Evolutionary conservation across 2,888 invertebrate genomes (phyloP).

Genomic region (Drosophila nigricruria): DNA sequence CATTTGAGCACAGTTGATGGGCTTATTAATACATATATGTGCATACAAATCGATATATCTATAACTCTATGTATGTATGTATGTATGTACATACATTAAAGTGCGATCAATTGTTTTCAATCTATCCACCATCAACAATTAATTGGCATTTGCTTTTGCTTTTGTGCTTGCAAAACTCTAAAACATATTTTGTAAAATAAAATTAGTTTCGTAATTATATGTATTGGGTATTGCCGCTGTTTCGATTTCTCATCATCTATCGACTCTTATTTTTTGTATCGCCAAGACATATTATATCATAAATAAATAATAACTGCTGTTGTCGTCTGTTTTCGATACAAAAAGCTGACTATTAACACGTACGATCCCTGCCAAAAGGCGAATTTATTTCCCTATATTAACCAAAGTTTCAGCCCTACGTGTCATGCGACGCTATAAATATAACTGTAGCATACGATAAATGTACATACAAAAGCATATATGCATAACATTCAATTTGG

Average conservation of each 20-base stretch:
- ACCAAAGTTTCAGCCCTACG: conserved; percentile 31
- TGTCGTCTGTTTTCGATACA: not conserved
- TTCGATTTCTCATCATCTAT: conserved; percentile 2
- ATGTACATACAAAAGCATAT: not conserved
- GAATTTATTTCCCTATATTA: conserved; percentile 14
- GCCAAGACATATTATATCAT: conserved; percentile 34
- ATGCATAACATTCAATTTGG: not conserved
- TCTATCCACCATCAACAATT: conserved; percentile 35
- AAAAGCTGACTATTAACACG: conserved; percentile 48
- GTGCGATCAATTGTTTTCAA: conserved; percentile 27
- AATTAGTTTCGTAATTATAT: not conserved
- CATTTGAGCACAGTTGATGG: conserved; percentile 28
- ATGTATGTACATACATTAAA: conserved; percentile 4
- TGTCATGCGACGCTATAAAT: conserved; percentile 15
- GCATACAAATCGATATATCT: not conserved
- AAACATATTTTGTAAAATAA: conserved; percentile 5
- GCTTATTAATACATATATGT: conserved; percentile 39
- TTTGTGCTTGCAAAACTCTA: not conserved
- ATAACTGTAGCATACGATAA: not conserved
- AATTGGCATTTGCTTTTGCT: conserved; percentile 19
- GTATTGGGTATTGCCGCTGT: not conserved
- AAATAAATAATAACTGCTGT: conserved; percentile 23
- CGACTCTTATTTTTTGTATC: conserved; percentile 21
- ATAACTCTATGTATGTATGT: conserved; percentile 2
- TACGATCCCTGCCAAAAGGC: conserved; percentile 31